Percentiles rank a stretch among this genome's conserved stretches.
These are phyloP conservation scores for Euzophera pinguis DNA, from an alignment of 2,888 invertebrate genomes.

Conservation along the genomic window DNA sequence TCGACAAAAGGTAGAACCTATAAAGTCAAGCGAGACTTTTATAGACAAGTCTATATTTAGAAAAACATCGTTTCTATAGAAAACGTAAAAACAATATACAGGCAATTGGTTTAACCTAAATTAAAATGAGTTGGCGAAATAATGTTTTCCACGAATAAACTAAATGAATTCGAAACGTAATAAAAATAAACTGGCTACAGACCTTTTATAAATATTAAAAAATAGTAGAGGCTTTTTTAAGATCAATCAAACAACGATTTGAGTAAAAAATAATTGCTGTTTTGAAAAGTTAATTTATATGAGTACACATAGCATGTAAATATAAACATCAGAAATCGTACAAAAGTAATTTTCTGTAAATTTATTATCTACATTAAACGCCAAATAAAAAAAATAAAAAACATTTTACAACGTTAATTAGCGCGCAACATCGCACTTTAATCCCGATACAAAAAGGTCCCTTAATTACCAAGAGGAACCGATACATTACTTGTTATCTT, in stretches of 20 bases:
- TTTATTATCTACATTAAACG: conserved; percentile 13
- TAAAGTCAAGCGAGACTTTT: conserved; percentile 3
- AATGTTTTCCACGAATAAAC: too few species aligned
- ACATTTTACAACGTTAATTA: conserved; percentile 52
- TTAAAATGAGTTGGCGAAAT: too few species aligned
- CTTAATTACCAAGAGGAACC: conserved; percentile 68
- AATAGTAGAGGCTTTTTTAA: too few species aligned
- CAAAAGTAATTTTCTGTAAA: neutral
- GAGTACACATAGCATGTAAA: too few species aligned
- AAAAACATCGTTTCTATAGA: neutral
- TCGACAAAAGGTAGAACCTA: neutral
- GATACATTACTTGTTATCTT: conserved; percentile 74
- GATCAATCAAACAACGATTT: too few species aligned
- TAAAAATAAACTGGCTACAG: too few species aligned
- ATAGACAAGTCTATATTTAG: conserved; percentile 2
- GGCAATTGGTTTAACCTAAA: too few species aligned
- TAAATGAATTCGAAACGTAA: too few species aligned
- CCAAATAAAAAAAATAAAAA: conserved; percentile 21
- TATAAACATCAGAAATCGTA: too few species aligned
- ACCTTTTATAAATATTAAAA: too few species aligned
- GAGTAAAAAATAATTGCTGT: too few species aligned
- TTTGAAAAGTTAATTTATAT: too few species aligned
- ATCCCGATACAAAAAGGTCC: conserved; percentile 56
- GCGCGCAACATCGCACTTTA: conserved; percentile 43
- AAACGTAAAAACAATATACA: neutral